phyloP scores from a whole-genome alignment of 2,888 invertebrate species.

The Patella caerulea region DNA sequence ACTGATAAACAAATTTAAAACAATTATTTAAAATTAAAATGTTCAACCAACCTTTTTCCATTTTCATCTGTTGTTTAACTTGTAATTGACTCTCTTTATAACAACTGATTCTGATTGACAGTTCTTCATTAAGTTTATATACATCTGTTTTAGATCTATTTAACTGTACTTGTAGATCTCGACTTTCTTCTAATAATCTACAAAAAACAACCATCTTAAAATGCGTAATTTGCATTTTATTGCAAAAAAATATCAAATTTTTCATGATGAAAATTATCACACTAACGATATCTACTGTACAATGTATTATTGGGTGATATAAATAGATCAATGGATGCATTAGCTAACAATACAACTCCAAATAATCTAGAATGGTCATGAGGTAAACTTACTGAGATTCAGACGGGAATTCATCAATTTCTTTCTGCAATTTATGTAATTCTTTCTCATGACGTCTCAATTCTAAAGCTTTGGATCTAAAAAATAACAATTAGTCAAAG shows the following conservation, averaged over 20 bases:
- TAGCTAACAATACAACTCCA: too few relatives aligned
- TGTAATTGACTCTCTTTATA: slow-evolving; percentile 72
- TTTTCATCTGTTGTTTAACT: slow-evolving; percentile 53
- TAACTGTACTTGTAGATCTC: slow-evolving; percentile 77
- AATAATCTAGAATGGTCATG: too few relatives aligned
- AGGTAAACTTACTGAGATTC: background rate
- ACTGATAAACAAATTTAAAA: too few relatives aligned
- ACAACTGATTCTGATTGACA: slow-evolving; percentile 90
- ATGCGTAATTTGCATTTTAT: too few relatives aligned
- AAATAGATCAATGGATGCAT: too few relatives aligned
- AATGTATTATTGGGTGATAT: too few relatives aligned
- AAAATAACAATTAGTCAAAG: background rate
- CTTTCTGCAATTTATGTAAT: slow-evolving; percentile 2
- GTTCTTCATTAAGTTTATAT: slow-evolving; percentile 89
- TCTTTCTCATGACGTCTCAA: background rate
- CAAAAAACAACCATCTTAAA: background rate
- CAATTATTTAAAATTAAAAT: background rate
- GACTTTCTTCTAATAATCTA: slow-evolving; percentile 78
- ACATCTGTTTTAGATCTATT: slow-evolving; percentile 91
- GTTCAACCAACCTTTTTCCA: slow-evolving; percentile 40
- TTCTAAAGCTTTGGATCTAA: background rate
- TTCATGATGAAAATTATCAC: too few relatives aligned
- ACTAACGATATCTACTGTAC: too few relatives aligned
- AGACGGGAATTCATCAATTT: background rate
- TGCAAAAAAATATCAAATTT: too few relatives aligned